Conservation (phyloP, 2,888 invertebrate genomes). For the Tetranychus truncatus region DNA sequence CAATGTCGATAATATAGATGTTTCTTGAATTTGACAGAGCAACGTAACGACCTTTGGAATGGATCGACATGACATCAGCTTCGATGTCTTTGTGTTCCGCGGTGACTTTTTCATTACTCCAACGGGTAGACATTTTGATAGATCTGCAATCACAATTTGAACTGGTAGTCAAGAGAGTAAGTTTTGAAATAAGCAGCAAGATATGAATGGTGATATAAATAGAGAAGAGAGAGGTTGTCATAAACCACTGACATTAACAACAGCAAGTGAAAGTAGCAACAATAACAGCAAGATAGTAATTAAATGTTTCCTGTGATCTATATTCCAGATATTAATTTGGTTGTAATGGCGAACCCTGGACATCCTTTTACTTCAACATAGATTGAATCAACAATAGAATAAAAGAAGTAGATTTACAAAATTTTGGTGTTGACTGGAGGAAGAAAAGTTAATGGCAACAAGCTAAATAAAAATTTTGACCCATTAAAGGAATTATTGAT, state of each 20-base stretch:
- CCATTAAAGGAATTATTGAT: too few species aligned
- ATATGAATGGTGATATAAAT: not conserved
- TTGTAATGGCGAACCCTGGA: not conserved
- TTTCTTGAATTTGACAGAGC: slow-evolving; percentile 41
- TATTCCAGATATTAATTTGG: not conserved
- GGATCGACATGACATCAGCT: slow-evolving; percentile 14
- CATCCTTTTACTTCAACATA: not conserved
- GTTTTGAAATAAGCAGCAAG: not conserved
- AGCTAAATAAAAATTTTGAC: too few species aligned
- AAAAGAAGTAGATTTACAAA: too few species aligned
- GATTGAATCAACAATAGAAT: too few species aligned
- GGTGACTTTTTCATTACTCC: slow-evolving; percentile 8
- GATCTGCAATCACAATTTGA: too few species aligned
- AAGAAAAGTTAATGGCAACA: too few species aligned
- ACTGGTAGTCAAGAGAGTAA: not conserved
- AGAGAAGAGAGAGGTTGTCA: not conserved
- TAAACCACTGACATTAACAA: not conserved
- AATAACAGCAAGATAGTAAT: not conserved
- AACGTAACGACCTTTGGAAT: slow-evolving; percentile 48
- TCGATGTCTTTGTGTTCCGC: slow-evolving; percentile 10
- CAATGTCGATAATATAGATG: slow-evolving; percentile 43
- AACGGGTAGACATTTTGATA: not conserved
- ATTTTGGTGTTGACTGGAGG: too few species aligned
- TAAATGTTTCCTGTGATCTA: not conserved
- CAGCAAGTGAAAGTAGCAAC: not conserved